Base-by-base conservation (phyloP, 2,888 invertebrate species). In the Resseliella maxima region DNA sequence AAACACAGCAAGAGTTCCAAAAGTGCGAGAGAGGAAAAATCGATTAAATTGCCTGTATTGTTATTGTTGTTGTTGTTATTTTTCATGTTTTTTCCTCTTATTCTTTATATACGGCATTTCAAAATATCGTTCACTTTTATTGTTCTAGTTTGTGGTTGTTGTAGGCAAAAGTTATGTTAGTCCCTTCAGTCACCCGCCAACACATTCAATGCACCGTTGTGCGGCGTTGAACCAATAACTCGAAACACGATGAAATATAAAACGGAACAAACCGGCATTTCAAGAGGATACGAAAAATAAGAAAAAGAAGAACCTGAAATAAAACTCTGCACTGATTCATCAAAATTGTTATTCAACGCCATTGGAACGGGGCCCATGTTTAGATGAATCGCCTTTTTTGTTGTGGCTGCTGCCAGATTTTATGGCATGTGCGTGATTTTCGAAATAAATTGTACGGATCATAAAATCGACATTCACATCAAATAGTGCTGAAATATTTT, bases 241-340 rank as follows among this genome's bases (percentile, higher is more conserved):
- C 6, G 59, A 24, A 24, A 59, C 6, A 59, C 24, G 59, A 72
- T 18, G 15, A 72, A 31, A 31, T 31, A 18, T 8, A 50, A 59
- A 59, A 2, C 10, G 72, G 31, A 31, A 72, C 31, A 31, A 31
- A 1, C 72, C 72, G 72, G 35, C 72, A 72, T 31, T 72, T 35
- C 72, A 35, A 72, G 31, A 72, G 31, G 31, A 72, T 50, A 59
- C 72, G n/a, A 72, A 59, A 59, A 59, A 59, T 24, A 59, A 31
- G 5, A 27, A 10, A 35, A 8, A 31, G 18, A 72, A 72, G 31
- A 35, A 35, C 72, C 31, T 72, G 72, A 72, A 72, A 72, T 72
- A 72, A 72, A 72, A 72, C 72, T 72, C 72, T 3, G 72, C 72
- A 72, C 72, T 72, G 72, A 72, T 72, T 72, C 72, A 72, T 72